A percentile compares a stretch with the other conserved stretches of the same genome.
Conservation (phyloP, 2,888 invertebrate species). For the Melanchra persicariae region DNA sequence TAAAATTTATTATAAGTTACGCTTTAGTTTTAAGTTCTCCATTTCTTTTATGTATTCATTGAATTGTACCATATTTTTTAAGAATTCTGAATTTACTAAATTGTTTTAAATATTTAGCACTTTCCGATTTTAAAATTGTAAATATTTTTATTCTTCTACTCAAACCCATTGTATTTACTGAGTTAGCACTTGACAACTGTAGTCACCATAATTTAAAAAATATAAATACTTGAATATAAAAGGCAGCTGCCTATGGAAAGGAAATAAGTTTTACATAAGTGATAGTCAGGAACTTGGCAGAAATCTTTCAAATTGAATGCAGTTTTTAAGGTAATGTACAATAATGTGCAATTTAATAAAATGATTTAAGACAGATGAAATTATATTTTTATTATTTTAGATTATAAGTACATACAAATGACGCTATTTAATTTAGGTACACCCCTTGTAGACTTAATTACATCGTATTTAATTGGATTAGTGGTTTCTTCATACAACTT, state of each 20-base stretch:
- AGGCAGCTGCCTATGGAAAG: constrained; percentile 19
- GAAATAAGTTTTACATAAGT: constrained; percentile 2
- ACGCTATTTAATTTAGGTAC: neutral
- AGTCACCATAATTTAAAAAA: constrained; percentile 13
- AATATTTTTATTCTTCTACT: constrained; percentile 30
- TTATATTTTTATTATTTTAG: constrained; percentile 12
- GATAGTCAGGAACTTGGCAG: neutral
- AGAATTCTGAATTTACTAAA: constrained; percentile 33
- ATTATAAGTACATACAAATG: neutral
- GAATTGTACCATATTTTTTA: constrained; percentile 50
- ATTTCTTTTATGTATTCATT: constrained; percentile 56
- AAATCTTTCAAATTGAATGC: constrained; percentile 31
- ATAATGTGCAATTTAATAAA: constrained; percentile 65
- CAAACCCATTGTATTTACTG: constrained; percentile 26
- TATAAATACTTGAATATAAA: constrained; percentile 10
- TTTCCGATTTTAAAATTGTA: constrained; percentile 42
- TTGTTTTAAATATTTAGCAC: constrained; percentile 39
- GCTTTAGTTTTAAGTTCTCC: constrained; percentile 57
- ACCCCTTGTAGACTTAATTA: neutral
- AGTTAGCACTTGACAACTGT: constrained; percentile 33
- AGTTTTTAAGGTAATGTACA: constrained; percentile 55
- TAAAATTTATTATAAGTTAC: constrained; percentile 68
- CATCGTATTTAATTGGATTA: neutral
- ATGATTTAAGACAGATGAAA: constrained; percentile 54
- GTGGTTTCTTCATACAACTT: neutral